phyloP scores from a whole-genome alignment of 1,140 invertebrate genomes.

The Saccostrea cuccullata region DNA sequence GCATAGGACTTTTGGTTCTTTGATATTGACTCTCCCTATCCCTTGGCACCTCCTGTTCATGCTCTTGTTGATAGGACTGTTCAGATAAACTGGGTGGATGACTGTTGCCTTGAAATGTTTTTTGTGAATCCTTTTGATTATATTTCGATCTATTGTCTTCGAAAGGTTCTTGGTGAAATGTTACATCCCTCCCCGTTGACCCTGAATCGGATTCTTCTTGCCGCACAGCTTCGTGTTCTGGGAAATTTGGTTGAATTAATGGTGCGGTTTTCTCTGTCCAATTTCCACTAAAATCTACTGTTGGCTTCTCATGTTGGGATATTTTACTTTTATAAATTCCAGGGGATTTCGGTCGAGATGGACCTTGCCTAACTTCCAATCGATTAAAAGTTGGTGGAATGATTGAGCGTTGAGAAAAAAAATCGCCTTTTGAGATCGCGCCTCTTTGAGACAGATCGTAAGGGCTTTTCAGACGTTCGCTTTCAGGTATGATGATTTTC shows the following conservation, averaged over 20 bases:
- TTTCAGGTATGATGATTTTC: neutral
- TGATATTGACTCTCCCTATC: neutral
- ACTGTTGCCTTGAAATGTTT: too few relatives aligned
- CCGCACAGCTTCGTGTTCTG: too few relatives aligned
- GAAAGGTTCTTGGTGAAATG: too few relatives aligned
- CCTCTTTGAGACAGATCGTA: neutral
- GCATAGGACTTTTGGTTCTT: neutral
- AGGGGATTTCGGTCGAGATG: neutral
- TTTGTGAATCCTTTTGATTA: too few relatives aligned
- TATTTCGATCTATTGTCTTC: too few relatives aligned
- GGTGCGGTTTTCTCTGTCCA: too few relatives aligned
- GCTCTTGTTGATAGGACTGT: too few relatives aligned
- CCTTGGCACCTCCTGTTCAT: too few relatives aligned
- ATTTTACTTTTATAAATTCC: neutral
- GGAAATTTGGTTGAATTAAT: too few relatives aligned
- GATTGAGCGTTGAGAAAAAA: neutral
- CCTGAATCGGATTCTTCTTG: too few relatives aligned
- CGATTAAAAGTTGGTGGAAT: neutral
- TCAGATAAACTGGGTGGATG: too few relatives aligned
- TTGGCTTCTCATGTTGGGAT: neutral
- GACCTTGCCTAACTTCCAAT: neutral
- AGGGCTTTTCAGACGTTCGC: neutral
- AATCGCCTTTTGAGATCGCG: neutral
- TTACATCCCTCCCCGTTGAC: too few relatives aligned
- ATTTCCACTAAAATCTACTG: neutral